Evolutionary conservation across 2,797 vertebrate genomes (phyloP).

Genomic region (Yasuhikotakia modesta): DNA sequence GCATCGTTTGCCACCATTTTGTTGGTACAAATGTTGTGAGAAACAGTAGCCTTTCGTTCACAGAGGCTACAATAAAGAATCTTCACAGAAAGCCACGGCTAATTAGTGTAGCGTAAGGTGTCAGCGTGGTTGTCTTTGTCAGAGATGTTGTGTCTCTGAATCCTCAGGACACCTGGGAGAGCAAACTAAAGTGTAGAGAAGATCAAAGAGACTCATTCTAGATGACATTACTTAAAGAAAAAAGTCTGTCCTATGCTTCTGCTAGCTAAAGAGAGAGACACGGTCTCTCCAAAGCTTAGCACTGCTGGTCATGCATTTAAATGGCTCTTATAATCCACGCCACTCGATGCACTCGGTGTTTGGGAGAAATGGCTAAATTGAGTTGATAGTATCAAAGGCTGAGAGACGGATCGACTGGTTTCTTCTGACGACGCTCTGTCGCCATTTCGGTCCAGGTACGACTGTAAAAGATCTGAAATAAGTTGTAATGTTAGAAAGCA

Average conservation of each 20-base stretch:
- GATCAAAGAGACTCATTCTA: conserved; percentile 22
- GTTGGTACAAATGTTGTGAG: not conserved
- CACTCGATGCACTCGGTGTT: not conserved
- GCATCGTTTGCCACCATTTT: no score
- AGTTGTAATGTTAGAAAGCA: no score
- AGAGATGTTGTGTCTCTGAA: conserved; percentile 11
- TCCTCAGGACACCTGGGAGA: not conserved
- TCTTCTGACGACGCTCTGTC: not conserved
- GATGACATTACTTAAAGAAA: conserved; percentile 22
- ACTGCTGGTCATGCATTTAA: conserved; percentile 35
- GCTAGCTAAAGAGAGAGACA: not conserved
- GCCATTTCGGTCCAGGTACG: not conserved
- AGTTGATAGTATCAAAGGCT: not conserved
- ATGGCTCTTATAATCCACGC: not conserved
- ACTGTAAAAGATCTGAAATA: no score
- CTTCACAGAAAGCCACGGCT: not conserved
- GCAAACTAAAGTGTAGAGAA: conserved; percentile 19
- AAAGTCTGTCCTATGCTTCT: conserved; percentile 23
- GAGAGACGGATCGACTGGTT: not conserved
- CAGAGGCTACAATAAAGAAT: not conserved
- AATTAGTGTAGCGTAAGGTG: conserved; percentile 28
- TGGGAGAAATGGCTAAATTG: conserved; percentile 6
- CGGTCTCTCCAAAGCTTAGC: not conserved
- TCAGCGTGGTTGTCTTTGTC: conserved; percentile 2
- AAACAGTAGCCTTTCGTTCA: conserved; percentile 15